Evolutionary conservation across 2,113 vertebrate genomes (phyloP), one percentile per base, ranked within the genome.

Genomic region (Phasianus colchicus): DNA sequence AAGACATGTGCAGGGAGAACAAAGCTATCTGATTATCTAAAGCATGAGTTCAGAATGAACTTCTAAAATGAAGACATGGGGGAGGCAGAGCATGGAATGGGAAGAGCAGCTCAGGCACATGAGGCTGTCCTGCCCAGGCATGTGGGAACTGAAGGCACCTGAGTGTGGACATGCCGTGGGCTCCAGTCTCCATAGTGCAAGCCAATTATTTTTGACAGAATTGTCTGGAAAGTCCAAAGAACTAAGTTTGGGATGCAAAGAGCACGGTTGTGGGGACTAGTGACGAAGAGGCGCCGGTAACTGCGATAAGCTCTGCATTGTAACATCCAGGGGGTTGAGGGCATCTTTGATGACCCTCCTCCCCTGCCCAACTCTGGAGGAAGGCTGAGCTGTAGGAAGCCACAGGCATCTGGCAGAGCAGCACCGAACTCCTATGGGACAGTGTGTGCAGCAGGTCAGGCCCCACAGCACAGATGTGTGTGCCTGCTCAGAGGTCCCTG

Each of bases 301-400:
- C 38, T 42, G 36, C 36, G 36, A 57, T 36, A 63, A 86, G 48
- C 55, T 70, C 86, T 0, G 0, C 34, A 45, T 38, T 0, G 0
- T 43, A 79, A 58, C 1, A 2, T 8, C 30, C 34, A 32, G 58
- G 13, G 64, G 13, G 66, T 30, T 79, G 11, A 27, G 30, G 22
- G 12, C 7, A 36, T 52, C 70, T 38, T 24, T 11, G 25, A 55
- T 4, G 19, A 36, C 21, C 29, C 43, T 75, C 50, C 61, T 19
- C 27, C 9, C 2, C 17, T 72, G 64, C 29, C 25, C 57, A 15
- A 78, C 2, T 0, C 0, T 42, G 70, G n/a, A 70, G 32, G 66
- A 36, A 80, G 78, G 32, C 0, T 60, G 32, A 83, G 27, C 38
- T 83, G 79, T 5, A 83, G 64, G 30, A 90, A 83, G 75, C 21